Evolutionary conservation across 2,888 invertebrate species (phyloP).

Genomic region (Pandemis cinnamomeana): DNA sequence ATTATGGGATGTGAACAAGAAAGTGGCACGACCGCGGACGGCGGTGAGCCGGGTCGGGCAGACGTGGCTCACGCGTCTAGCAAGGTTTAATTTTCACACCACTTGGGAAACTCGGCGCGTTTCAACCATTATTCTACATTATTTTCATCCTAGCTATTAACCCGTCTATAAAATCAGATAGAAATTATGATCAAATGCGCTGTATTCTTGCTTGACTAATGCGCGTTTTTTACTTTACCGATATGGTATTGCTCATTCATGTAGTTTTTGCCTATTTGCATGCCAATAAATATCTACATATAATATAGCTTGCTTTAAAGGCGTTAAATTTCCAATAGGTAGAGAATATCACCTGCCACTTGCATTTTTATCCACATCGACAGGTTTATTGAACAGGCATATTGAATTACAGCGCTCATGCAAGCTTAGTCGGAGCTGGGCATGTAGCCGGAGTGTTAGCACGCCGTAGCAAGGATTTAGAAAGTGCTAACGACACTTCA

Average conservation of each 20-base stretch:
- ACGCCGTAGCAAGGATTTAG: conserved; percentile 60
- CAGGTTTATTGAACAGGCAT: conserved; percentile 11
- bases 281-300: no score
- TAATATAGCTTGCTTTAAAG: not conserved
- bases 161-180: conserved; percentile 40
- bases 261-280: not conserved
- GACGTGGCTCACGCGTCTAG: conserved; percentile 56
- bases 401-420: conserved; percentile 26
- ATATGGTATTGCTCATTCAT: not conserved
- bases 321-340: not conserved
- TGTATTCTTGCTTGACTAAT: not conserved
- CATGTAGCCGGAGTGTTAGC: conserved; percentile 23
- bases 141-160: conserved; percentile 36
- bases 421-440: conserved; percentile 15
- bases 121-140: conserved; percentile 38
- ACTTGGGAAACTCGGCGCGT: conserved; percentile 54
- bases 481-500: conserved; percentile 75
- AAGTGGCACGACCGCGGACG: conserved; percentile 65
- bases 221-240: not conserved
- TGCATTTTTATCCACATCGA: not conserved
- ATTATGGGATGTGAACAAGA: conserved; percentile 71
- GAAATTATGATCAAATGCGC: conserved; percentile 25
- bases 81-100: conserved; percentile 67
- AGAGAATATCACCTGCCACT: not conserved
- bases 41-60: conserved; percentile 38